Evolutionary conservation across 2,797 vertebrate genomes (phyloP).

Genomic region (Acanthurus lineatus): DNA sequence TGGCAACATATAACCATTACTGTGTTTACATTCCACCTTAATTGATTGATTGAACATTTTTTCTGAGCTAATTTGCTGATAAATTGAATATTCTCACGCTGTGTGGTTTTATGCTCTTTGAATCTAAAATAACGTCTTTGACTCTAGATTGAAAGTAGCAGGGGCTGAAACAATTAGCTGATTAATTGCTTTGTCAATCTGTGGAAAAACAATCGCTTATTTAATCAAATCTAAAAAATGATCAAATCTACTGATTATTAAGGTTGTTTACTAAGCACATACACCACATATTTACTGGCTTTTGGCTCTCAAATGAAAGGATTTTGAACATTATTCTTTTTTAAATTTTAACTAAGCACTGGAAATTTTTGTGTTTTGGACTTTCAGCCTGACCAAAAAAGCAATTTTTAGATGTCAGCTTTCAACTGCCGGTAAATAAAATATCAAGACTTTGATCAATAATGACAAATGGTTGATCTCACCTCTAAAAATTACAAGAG

Average conservation of each 20-base stretch:
- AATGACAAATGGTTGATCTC: not conserved
- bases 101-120: not conserved
- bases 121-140: not conserved
- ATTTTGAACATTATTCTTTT: not conserved
- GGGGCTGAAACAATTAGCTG: not conserved
- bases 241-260: not conserved
- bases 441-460: slow-evolving; percentile 6
- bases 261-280: not conserved
- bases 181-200: not conserved
- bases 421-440: not conserved
- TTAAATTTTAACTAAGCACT: not conserved
- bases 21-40: slow-evolving; percentile 6
- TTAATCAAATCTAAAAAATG: not conserved
- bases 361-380: not conserved
- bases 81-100: not conserved
- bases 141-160: not conserved
- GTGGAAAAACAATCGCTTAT: not conserved
- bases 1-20: slow-evolving; percentile 12
- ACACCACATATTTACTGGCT: not conserved
- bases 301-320: not conserved
- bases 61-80: slow-evolving; percentile 15
- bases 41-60: slow-evolving; percentile 34
- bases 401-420: not conserved
- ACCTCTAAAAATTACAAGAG: not conserved
- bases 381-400: not conserved